Base-by-base conservation (phyloP, 23 tunicate species). In the Halocynthia aurantium region DNA sequence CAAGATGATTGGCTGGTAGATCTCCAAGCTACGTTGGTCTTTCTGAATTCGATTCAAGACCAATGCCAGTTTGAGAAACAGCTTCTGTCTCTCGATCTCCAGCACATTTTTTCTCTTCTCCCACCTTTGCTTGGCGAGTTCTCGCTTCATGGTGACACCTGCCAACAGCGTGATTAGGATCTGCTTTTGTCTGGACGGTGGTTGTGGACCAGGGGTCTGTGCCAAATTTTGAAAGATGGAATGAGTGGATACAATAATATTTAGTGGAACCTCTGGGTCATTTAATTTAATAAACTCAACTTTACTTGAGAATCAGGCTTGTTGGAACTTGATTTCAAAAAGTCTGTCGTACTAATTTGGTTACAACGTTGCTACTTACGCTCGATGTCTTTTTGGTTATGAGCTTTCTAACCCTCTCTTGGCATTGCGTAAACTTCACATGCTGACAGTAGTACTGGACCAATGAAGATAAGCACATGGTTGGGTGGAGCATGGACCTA, bases 401-500 rank as follows among this genome's bases (percentile, higher is more conserved):
- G 57, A 61, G 63, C 11, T 40, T 10, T 71, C 71, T 71, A 12
- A 84, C 15, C 5, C 69, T 71, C 21, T 73, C 66, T 57, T 77
- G 72, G 84, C 90, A 85, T 8, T 22, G 10, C 20, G 72, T 61
- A 15, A 85, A 20, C 64, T 64, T 65, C 49, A 17, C 76, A 53
- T 85, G 83, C 51, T 80, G 80, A n/a, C 67, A 22, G 55, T 85
- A 85, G 22, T 80, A 75, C 17, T 31, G 72, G 6, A 80, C 84
- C 55, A 85, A 52, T 50, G 64, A 21, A 52, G 54, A 54, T 8
- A 85, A 53, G 7, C 81, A 53, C 7, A 70, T 20, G n/a, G 57
- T 52, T 7, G 90, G 90, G 60, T 70, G 79, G 49, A 17, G 13
- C 90, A 85, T 85, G 6, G 90, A 85, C 67, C 62, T 62, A 12